Conservation (phyloP, 2,888 invertebrate species). For the Ligdia adustata region DNA sequence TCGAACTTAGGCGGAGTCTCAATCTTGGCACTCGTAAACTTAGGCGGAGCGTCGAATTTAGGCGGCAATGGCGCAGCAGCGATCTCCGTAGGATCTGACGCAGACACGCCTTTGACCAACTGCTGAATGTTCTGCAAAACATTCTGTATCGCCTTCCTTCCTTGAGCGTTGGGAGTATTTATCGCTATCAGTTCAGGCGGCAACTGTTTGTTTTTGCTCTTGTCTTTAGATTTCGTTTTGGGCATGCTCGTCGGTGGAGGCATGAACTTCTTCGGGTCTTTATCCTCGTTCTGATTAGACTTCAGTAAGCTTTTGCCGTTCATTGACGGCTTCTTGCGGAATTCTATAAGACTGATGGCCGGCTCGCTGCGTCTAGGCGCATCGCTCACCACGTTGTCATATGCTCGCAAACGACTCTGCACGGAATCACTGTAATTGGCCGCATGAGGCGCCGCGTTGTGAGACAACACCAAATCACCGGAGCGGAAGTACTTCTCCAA, state of each 20-base stretch:
- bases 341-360: constrained; percentile 70
- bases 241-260: constrained; percentile 62
- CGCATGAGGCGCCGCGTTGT: constrained; percentile 89
- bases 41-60: constrained; percentile 38
- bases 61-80: constrained; percentile 64
- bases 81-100: constrained; percentile 73
- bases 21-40: constrained; percentile 35
- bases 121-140: constrained; percentile 78
- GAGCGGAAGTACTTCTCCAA: constrained; percentile 93
- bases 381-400: constrained; percentile 84
- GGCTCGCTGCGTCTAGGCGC: constrained; percentile 58
- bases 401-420: constrained; percentile 90
- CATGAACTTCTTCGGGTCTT: constrained; percentile 62
- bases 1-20: constrained; percentile 39
- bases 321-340: constrained; percentile 68
- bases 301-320: constrained; percentile 77
- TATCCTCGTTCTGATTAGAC: constrained; percentile 63
- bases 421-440: constrained; percentile 91
- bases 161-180: constrained; percentile 76
- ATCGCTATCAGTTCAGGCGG: constrained; percentile 85
- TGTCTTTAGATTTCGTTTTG: constrained; percentile 60
- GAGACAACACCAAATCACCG: constrained; percentile 90
- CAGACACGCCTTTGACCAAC: constrained; percentile 74
- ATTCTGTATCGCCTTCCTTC: constrained; percentile 75
- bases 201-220: constrained; percentile 64